Base-by-base conservation (phyloP, 2,113 vertebrate genomes). In the Lanius ludovicianus region DNA sequence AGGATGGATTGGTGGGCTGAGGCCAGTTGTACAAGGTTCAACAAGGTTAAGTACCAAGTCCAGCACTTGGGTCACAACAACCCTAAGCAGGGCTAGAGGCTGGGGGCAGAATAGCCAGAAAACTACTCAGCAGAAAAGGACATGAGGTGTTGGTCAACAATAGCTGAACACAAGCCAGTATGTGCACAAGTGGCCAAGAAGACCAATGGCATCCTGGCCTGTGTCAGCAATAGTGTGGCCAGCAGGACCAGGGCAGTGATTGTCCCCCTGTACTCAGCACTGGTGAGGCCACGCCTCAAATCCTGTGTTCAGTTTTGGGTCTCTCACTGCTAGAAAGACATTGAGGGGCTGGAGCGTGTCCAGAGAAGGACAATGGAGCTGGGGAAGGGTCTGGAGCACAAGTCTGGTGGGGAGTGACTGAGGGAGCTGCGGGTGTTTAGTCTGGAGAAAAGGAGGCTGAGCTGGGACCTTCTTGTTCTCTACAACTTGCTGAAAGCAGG, bases 191-290 rank as follows among this genome's bases (percentile, higher is more conserved):
- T 13, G 18, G 27, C 14, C 47, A 42, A 35, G 47, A 37, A 31
- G 15, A 10, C 16, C 33, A 6, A 0, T 15, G 60, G 1, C 13
- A 67, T 1, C 52, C 46, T 24, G 23, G 13, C 4, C n/a, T 47
- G 17, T 0, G 23, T 42, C 55, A 69, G 47, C 63, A 11, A 0
- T 28, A 1, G 13, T 67, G 55, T 23, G 55, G 41, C 14, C 87
- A 62, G 41, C 41, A 35, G 30, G 30, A 49, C 0, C 41, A 69
- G 25, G 47, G 21, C 25, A 76, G 35, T 0, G 55, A 49, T 0
- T 2, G 2, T 27, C 5, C 31, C 7, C 8, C 35, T 83, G 55
- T 11, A 8, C 39, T 42, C 0, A 0, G 25, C 30, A 55, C 47
- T 55, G 47, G 0, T 25, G 70, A 62, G 20, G 41, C 8, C 11